Percentiles rank a stretch among this genome's conserved stretches.
These are phyloP conservation scores for Polylopha cassiicola DNA, from an alignment of 2,888 invertebrate species.

Conservation along the genomic window DNA sequence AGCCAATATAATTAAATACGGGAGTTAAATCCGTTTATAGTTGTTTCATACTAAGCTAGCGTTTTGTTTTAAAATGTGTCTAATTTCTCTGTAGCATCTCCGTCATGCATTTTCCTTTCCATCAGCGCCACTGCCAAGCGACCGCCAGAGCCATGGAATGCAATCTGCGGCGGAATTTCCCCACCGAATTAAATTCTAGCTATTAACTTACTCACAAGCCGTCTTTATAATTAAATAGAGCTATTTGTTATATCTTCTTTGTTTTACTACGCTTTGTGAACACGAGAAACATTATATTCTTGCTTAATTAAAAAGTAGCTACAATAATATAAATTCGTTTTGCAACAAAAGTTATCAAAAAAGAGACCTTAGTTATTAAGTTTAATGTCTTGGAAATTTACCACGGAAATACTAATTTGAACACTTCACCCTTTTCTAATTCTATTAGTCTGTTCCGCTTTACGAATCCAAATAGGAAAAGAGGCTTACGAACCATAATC, in stretches of 20 bases:
- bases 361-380: background rate
- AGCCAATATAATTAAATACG: too few species aligned
- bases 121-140: conserved; percentile 20
- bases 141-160: conserved; percentile 56
- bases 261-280: conserved; percentile 19
- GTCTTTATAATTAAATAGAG: conserved; percentile 35
- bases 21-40: too few species aligned
- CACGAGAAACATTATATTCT: background rate
- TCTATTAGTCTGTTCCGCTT: conserved; percentile 33
- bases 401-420: conserved; percentile 25
- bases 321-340: too few species aligned
- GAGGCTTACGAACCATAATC: conserved; percentile 31
- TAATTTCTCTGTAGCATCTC: conserved; percentile 16
- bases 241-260: conserved; percentile 30
- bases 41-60: too few species aligned
- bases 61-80: conserved; percentile 15
- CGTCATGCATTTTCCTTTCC: conserved; percentile 17
- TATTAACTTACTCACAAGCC: conserved; percentile 34
- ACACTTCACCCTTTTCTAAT: conserved; percentile 24
- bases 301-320: too few species aligned
- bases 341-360: background rate
- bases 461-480: conserved; percentile 36
- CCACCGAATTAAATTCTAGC: conserved; percentile 64
- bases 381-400: conserved; percentile 3
- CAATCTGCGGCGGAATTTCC: conserved; percentile 67